Percentiles rank a stretch among this genome's conserved stretches.
Evolutionary conservation across 2,113 vertebrate species (phyloP).

Genomic region (Salvelinus fontinalis): DNA sequence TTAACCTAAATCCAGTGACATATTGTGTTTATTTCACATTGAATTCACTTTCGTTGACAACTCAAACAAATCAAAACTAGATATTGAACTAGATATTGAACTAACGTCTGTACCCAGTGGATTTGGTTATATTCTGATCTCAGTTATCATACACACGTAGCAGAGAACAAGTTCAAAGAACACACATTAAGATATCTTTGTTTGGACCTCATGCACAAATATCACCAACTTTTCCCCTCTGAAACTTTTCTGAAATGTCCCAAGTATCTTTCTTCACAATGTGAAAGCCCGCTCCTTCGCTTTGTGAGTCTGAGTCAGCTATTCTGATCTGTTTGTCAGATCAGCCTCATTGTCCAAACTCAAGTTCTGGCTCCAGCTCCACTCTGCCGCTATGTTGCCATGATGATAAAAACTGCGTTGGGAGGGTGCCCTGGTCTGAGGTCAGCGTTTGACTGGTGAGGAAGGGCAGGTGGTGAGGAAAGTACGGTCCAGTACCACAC

Average conservation of each 20-base stretch:
- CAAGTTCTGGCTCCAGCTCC: constrained; percentile 24
- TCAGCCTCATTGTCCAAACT: neutral
- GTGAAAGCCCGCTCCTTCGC: no score
- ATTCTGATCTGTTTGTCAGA: neutral
- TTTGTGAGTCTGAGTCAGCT: neutral
- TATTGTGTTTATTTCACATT: no score
- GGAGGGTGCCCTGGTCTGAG: constrained; percentile 11
- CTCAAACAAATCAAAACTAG: no score
- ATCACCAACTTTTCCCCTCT: no score
- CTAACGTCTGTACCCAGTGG: no score
- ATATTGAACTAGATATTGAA: no score
- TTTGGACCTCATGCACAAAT: neutral
- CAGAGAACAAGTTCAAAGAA: neutral
- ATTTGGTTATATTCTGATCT: neutral
- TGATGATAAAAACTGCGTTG: constrained; percentile 32
- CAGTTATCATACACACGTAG: neutral
- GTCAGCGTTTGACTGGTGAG: constrained; percentile 5
- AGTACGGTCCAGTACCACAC: neutral
- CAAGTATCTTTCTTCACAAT: no score
- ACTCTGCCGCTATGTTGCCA: constrained; percentile 21
- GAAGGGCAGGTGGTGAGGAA: constrained; percentile 8
- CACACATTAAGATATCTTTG: neutral
- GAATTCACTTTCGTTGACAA: no score
- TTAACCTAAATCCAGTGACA: no score
- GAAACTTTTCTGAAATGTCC: no score